A percentile compares a stretch with the other conserved stretches of the same genome.
phyloP scores from a whole-genome alignment of 2,797 vertebrate species.

The Ptychobarbus kaznakovi region DNA sequence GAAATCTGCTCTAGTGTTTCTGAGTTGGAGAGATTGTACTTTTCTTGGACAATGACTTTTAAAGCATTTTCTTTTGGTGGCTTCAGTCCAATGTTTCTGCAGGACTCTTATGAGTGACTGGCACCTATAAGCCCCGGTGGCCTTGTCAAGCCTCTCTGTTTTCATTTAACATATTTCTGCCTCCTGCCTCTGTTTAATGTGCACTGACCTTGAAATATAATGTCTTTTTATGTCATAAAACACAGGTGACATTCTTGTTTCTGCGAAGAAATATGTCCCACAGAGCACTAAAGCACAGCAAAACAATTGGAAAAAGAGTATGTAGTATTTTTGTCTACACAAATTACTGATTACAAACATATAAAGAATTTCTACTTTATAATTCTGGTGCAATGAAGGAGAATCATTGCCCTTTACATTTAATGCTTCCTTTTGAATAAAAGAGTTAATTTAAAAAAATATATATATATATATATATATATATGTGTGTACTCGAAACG shows the following conservation, averaged over 20 bases:
- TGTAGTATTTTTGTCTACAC: slow-evolving; percentile 16
- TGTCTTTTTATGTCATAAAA: slow-evolving; percentile 57
- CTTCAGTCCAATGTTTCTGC: slow-evolving; percentile 64
- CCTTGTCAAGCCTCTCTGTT: slow-evolving; percentile 69
- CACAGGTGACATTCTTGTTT: slow-evolving; percentile 44
- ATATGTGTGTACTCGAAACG: not conserved
- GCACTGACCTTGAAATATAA: slow-evolving; percentile 59
- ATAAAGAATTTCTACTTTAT: slow-evolving; percentile 15
- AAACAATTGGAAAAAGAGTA: slow-evolving; percentile 32
- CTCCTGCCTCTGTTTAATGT: slow-evolving; percentile 64
- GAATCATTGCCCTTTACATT: not conserved
- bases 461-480: not conserved
- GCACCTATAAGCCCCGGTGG: slow-evolving; percentile 61
- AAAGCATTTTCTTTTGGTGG: slow-evolving; percentile 63
- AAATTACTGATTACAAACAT: slow-evolving; percentile 44
- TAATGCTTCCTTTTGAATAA: not conserved
- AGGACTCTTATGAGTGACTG: slow-evolving; percentile 73
- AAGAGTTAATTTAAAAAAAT: not conserved
- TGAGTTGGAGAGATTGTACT: slow-evolving; percentile 31
- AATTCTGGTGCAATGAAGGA: slow-evolving; percentile 22
- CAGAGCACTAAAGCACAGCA: slow-evolving; percentile 27
- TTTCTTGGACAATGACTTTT: slow-evolving; percentile 66
- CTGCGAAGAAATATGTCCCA: slow-evolving; percentile 23
- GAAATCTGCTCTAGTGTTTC: not conserved
- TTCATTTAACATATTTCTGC: slow-evolving; percentile 69